Base-by-base conservation (phyloP, 2,888 invertebrate species). In the Epinotia nisella region DNA sequence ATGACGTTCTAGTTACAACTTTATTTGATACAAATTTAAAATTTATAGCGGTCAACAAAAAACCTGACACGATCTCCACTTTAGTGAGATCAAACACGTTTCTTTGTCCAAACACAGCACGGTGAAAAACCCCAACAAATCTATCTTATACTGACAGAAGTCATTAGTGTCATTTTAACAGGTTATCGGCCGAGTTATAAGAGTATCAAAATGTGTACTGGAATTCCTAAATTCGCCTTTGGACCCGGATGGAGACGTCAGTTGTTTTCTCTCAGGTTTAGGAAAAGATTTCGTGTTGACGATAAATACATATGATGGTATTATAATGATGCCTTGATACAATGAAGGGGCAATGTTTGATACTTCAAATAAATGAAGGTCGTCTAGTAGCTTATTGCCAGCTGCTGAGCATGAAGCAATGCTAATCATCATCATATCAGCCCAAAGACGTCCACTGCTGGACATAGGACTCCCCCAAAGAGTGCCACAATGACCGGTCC, bases 91-190 rank as follows among this genome's bases (percentile, higher is more conserved):
- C 58, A 51, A 71, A 65, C 69, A 21, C 35, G 55, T 59, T 39
- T 70, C 41, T 55, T 41, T 53, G n/a, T 3, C 29, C 39, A 11
- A 64, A 71, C 58, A 11, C 17, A 29, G 3, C 3, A 13, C n/a
- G 17, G 13, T 21, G 67, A 61, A 35, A 55, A 72, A 72, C 55
- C n/a, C 71, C 71, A 35, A 39, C 71, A 35, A 39, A 55, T 41
- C 49, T 58, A 53, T 51, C 45, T 17, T 41, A 1, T 71, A 56
- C 67, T 67, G 67, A 56, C 55, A 21, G 41, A 67, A 21, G 10
- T 58, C 19, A 21, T 65, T 55, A 45, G 55, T 17, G 66, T 19
- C 60, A 66, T 67, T 55, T 55, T 59, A 53, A 45, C 67, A 61
- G 71, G 71, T 67, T 67, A 61, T 49, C 45, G 66, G 53, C 61